Conservation (phyloP, 1,140 invertebrate genomes). For the Monochamus saltuarius region DNA sequence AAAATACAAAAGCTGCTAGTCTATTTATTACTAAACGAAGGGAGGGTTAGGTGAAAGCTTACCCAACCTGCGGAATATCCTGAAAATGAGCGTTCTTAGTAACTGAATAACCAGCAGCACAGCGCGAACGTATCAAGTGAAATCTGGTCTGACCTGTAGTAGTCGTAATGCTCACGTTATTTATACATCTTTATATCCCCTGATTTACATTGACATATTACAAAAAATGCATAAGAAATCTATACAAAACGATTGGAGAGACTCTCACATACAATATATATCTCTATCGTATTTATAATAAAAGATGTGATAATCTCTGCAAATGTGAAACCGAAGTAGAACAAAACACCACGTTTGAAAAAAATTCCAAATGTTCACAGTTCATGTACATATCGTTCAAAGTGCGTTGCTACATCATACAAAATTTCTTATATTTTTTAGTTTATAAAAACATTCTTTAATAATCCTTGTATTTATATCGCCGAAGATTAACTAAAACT, state of each 20-base stretch:
- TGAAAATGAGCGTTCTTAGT: constrained; percentile 18
- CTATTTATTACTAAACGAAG: constrained; percentile 17
- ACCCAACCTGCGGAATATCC: constrained; percentile 15
- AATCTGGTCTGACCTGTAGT: neutral
- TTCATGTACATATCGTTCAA: constrained; percentile 14
- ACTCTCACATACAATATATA: constrained; percentile 38
- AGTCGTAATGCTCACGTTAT: neutral
- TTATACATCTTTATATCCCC: constrained; percentile 12
- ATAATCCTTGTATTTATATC: constrained; percentile 27
- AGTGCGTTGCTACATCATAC: constrained; percentile 23
- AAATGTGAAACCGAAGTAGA: constrained; percentile 22
- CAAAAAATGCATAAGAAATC: constrained; percentile 37
- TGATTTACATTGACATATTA: constrained; percentile 26
- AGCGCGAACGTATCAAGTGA: neutral
- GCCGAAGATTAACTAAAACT: constrained; percentile 35
- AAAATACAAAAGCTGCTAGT: constrained; percentile 42
- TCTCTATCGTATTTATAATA: constrained; percentile 42
- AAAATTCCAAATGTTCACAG: constrained; percentile 20
- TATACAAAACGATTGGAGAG: constrained; percentile 40
- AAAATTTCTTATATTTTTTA: constrained; percentile 17
- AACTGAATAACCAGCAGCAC: constrained; percentile 11
- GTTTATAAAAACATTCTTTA: constrained; percentile 29
- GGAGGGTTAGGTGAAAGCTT: neutral
- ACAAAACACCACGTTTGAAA: constrained; percentile 28
- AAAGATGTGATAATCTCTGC: constrained; percentile 35